Evolutionary conservation across 2,797 vertebrate species (phyloP).

Genomic region (Saxicola maurus): DNA sequence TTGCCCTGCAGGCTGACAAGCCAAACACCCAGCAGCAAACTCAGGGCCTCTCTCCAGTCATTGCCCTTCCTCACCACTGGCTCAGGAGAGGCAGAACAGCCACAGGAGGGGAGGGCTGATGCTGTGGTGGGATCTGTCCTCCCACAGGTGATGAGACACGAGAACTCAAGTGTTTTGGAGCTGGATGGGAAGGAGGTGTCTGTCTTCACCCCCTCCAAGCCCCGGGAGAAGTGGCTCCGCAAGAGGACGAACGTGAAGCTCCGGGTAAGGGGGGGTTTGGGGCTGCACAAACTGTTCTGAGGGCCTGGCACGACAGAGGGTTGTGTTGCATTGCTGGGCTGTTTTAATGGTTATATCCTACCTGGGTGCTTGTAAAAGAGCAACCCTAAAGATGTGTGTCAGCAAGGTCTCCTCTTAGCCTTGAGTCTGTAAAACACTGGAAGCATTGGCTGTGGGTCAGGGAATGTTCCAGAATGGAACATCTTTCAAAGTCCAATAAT

Average conservation of each 20-base stretch:
- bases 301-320: neutral
- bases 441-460: neutral
- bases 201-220: slow-evolving; percentile 95
- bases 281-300: neutral
- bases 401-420: neutral
- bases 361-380: neutral
- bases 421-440: neutral
- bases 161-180: slow-evolving; percentile 91
- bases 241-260: slow-evolving; percentile 97
- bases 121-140: neutral
- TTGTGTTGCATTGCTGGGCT: neutral
- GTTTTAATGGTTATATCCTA: neutral
- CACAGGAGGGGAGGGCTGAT: neutral
- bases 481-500: neutral
- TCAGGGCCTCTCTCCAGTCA: neutral
- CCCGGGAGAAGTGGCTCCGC: slow-evolving; percentile 94
- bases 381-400: neutral
- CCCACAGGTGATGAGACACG: slow-evolving; percentile 92
- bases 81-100: neutral
- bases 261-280: slow-evolving; percentile 72
- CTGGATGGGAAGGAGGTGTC: slow-evolving; percentile 96
- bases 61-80: neutral
- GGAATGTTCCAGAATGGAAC: neutral
- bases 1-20: neutral
- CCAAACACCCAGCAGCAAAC: neutral